Base-by-base conservation (phyloP, 2,888 invertebrate species). In the Erannis defoliaria region DNA sequence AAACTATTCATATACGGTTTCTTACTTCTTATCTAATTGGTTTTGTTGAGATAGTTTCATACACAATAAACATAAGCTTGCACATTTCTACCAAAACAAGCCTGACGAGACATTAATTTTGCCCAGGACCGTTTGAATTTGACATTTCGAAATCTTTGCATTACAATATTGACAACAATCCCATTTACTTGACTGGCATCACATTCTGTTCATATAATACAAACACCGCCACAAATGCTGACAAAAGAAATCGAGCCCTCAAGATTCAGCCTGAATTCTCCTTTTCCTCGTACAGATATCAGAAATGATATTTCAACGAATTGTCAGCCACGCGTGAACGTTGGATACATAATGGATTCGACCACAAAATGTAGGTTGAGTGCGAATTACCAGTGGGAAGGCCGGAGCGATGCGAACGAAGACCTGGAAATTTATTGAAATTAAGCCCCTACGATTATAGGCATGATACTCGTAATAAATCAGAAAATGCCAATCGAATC, bases 281-380 rank as follows among this genome's bases (percentile, higher is more conserved):
- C 26, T 23, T 54, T 53, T 48, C 26, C 59, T 35, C 31, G 26
- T 42, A 35, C 23, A 42, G 49, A 60, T 49, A 60, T 60, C 37
- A 49, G 26, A 31, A 43, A 42, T 49, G 48, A 60, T 54, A 43
- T 59, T 59, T 35, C 31, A 29, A 51, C 26, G 31, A 55, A 60
- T 60, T 49, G 40, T 21, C 54, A 38, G 26, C 55, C 49, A 60
- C 31, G 54, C 60, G 60, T 43, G 60, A 60, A 60, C 35, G 49
- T 38, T 14, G 48, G 54, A 60, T 54, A 29, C 54, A 53, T 54
- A 60, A 60, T 60, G 49, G 54, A 49, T 48, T 59, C 46, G 54
- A 54, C 60, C 54, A 29, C 49, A 49, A 45, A 42, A 54, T 53
- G 51, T 48, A 18, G 26, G 56, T 29, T 26, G 40, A 40, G 37